A percentile compares a stretch with the other conserved stretches of the same genome.
Evolutionary conservation across 2,113 vertebrate species (phyloP).

Genomic region (Hippocampus abdominalis): DNA sequence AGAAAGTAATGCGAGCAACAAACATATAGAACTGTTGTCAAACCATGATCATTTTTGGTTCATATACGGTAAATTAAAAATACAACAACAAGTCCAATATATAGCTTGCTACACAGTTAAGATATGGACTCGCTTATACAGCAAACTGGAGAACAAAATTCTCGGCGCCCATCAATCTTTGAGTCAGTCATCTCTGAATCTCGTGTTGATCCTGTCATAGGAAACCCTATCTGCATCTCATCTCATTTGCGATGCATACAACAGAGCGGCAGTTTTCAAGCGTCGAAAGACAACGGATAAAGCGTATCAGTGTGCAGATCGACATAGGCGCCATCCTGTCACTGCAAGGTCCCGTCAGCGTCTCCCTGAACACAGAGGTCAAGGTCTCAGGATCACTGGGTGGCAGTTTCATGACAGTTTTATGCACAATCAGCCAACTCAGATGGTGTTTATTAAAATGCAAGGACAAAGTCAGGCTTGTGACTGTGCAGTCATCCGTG

Average conservation of each 20-base stretch:
- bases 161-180: conserved; percentile 51
- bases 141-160: conserved; percentile 45
- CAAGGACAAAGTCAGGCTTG: conserved; percentile 50
- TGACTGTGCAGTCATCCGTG: conserved; percentile 65
- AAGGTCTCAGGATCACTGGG: conserved; percentile 45
- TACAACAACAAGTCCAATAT: too few species aligned
- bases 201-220: conserved; percentile 38
- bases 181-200: conserved; percentile 33
- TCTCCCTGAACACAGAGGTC: conserved; percentile 55
- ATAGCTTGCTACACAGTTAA: conserved; percentile 22
- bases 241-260: conserved; percentile 52
- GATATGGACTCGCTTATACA: conserved; percentile 2
- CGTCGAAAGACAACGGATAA: conserved; percentile 29
- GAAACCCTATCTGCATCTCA: conserved; percentile 22
- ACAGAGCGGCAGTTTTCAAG: conserved; percentile 18
- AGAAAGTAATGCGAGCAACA: too few species aligned
- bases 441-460: conserved; percentile 71
- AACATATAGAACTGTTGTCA: too few species aligned
- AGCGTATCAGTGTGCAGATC: conserved; percentile 39
- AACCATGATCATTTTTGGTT: background rate
- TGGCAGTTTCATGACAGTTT: conserved; percentile 67
- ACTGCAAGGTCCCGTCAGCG: conserved; percentile 39
- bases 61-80: conserved; percentile 9
- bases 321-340: conserved; percentile 64
- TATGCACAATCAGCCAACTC: conserved; percentile 56